Conservation (phyloP, 2,888 invertebrate species). For the Diabrotica balteata region DNA sequence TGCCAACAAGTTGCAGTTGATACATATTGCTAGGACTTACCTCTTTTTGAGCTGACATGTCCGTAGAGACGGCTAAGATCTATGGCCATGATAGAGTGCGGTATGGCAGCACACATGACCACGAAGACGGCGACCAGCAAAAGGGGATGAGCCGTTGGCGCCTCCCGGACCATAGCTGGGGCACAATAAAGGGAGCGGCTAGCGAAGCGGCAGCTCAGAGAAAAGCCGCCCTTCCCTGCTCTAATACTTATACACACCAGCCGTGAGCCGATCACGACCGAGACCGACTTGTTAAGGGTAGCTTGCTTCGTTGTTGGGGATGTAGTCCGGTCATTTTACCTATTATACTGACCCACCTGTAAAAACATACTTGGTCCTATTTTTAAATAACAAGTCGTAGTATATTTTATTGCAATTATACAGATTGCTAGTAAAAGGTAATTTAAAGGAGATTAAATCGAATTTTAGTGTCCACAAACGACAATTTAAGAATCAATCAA, state of each 20-base stretch:
- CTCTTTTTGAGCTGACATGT: conserved; percentile 74
- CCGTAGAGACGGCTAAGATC: conserved; percentile 85
- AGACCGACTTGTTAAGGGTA: conserved; percentile 31
- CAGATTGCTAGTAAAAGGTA: no score
- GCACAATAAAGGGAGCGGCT: conserved; percentile 31
- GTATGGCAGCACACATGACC: conserved; percentile 71
- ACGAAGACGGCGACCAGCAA: conserved; percentile 64
- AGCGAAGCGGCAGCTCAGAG: conserved; percentile 49
- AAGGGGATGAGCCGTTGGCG: conserved; percentile 57
- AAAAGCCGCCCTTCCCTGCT: conserved; percentile 50
- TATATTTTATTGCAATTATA: no score
- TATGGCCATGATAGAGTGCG: conserved; percentile 73
- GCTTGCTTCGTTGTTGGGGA: conserved; percentile 17
- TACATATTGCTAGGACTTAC: conserved; percentile 61
- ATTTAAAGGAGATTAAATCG: no score
- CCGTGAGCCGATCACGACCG: conserved; percentile 27
- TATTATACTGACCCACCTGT: no score
- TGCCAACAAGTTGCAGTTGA: conserved; percentile 44
- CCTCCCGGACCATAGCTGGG: conserved; percentile 60
- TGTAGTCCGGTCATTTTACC: neutral
- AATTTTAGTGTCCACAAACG: no score
- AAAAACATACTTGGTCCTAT: no score
- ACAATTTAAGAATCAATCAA: no score
- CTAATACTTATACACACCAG: conserved; percentile 45
- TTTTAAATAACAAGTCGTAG: no score